Base-by-base conservation (phyloP, 1,140 invertebrate genomes). In the Anoplophora glabripennis region DNA sequence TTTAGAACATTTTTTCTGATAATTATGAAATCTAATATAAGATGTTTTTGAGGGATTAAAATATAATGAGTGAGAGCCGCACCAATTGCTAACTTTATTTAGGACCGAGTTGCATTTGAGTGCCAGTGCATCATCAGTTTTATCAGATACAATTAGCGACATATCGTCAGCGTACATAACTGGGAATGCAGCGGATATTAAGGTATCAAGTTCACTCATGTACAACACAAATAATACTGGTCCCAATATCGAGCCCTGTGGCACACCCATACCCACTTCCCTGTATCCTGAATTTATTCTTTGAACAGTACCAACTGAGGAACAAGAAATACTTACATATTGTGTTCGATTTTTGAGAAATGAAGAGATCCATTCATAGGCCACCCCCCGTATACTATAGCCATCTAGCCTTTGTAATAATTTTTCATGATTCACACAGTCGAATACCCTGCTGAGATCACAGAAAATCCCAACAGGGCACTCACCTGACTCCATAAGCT, bases 201-300 rank as follows among this genome's bases (percentile, higher is more conserved):
- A 47, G 11, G 14, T n/a, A 47, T 21, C 45, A 21, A 21, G 45
- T 35, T 51, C 48, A 34, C 35, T 51, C 10, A 36, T 57, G 45
- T 57, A 48, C 10, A 57, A 34, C 17, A 12, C 45, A 36, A 57
- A 57, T 36, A 57, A 48, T 34, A 49, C 18, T 8, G 54, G 54
- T 12, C 44, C 54, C 42, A 48, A 7, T 48, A 49, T 18, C 11
- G 54, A 57, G 7, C 54, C 54, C 18, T 57, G 54, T 15, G 54
- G 54, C 12, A 49, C 54, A 34, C 54, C 54, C 12, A 48, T 14
- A 21, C 42, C 36, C 44, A 57, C 48, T 9, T 36, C 44, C 12
- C n/a, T 35, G 11, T n/a, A 12, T 4, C 21, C 18, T 4, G 48
- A 51, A n/a, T 9, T 15, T 3, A 47, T 18, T n/a, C 18, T n/a